Evolutionary conservation across 2,113 vertebrate genomes (phyloP).

Genomic region (Apeltes quadracus): DNA sequence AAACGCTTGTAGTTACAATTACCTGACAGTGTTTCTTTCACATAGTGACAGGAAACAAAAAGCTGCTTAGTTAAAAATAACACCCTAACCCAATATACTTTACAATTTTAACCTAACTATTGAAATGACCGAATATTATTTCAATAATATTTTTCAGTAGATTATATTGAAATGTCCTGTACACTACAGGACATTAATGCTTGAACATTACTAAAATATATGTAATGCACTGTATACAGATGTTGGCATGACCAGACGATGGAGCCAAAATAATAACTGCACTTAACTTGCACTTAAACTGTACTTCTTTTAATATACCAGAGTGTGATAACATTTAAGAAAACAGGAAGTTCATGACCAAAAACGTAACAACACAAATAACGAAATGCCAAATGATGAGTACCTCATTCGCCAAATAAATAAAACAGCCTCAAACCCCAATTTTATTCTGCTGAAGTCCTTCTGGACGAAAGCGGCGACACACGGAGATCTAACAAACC

Average conservation of each 20-base stretch:
- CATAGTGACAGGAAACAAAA: not conserved
- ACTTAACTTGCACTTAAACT: not conserved
- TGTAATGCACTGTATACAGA: not conserved
- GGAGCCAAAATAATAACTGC: not conserved
- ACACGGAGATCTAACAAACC: constrained; percentile 1
- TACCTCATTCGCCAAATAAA: not conserved
- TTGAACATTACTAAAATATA: not conserved
- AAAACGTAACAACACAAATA: not conserved
- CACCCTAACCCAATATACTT: not conserved
- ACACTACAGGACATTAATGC: not conserved
- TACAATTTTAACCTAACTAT: not conserved
- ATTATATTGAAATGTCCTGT: not conserved
- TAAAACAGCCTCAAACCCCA: not conserved
- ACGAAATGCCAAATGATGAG: not conserved
- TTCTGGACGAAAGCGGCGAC: constrained; percentile 10
- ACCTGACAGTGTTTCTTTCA: not conserved
- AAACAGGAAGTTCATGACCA: not conserved
- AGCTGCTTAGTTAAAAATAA: not conserved
- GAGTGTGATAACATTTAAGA: not conserved
- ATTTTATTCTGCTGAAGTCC: not conserved
- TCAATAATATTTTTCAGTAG: not conserved
- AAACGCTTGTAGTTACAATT: not conserved
- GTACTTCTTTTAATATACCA: not conserved
- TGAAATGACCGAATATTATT: not conserved
- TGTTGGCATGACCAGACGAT: not conserved